Evolutionary conservation across 2,113 vertebrate genomes (phyloP), one percentile per base, ranked within the genome.

Genomic region (Pampusana beccarii): DNA sequence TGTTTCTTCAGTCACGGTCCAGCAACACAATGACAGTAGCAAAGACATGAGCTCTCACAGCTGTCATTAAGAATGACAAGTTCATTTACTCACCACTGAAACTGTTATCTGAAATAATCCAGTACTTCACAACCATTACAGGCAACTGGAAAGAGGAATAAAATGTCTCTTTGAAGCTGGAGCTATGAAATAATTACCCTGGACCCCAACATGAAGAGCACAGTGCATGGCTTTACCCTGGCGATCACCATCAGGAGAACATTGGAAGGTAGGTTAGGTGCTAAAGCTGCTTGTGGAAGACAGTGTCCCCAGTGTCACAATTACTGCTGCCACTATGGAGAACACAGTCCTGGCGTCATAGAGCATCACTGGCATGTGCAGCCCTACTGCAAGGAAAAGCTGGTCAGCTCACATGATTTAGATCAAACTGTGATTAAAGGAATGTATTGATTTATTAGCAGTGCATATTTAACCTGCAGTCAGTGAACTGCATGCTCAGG

Each of bases 1-100:
- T 91, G 86, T 86, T 96, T 80, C 92, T 92, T 90, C 91, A 92
- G 95, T 95, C 91, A 95, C 70, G 94, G 94, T 94, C 88, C 92
- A 95, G 86, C 82, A 83, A 16, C 46, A 80, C 71, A 83, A 24
- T 83, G 94, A 88, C 92, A 94, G 83, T 36, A 88, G 64, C 79
- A 90, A 90, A 92, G 79, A 72, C 80, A 66, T 2, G 17, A 92
- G 62, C 71, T 88, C 86, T 90, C 71, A 80, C 58, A 94, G 86
- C 80, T 94, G 95, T 83, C 88, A 58, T 93, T 77, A 88, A 50
- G 79, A 88, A 83, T 75, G 88, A 90, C 75, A 73, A 92, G 71
- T 86, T 94, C 75, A 92, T 92, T 95, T 90, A 73, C 50, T 80
- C 50, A 90, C 50, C 51, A 36, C 64, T 46, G 80, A 70, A 95